Conservation (phyloP, 2,797 vertebrate species). For the Falco rusticolus region DNA sequence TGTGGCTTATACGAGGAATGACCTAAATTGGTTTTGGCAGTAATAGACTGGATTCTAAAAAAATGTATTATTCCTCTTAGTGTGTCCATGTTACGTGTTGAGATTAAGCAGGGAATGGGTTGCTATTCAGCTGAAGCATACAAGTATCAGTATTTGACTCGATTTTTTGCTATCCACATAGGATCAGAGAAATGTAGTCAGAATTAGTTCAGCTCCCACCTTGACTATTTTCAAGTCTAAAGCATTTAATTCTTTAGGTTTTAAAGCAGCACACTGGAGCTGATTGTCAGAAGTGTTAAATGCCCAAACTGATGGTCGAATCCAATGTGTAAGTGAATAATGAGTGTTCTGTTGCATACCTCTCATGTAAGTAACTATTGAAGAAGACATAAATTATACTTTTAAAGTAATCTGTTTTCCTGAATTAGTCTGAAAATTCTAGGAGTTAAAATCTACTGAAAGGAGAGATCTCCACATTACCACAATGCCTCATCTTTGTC, state of each 20-base stretch:
- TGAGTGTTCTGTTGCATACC: background rate
- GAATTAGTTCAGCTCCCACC: background rate
- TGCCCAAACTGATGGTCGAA: background rate
- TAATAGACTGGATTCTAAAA: background rate
- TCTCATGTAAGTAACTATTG: background rate
- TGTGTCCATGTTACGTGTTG: background rate
- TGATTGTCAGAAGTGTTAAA: background rate
- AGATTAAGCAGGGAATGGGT: background rate
- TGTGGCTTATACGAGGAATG: background rate
- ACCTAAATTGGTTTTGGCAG: background rate
- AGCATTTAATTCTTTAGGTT: background rate
- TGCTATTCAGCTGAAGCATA: background rate
- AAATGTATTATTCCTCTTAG: background rate
- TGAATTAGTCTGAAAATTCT: background rate
- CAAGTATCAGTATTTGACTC: background rate
- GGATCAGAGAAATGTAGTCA: background rate
- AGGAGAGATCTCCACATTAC: background rate
- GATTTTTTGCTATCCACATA: background rate
- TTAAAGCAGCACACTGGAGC: background rate
- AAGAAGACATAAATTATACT: background rate
- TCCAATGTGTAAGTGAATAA: background rate
- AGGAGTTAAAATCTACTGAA: background rate
- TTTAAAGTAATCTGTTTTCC: background rate
- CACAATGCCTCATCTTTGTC: background rate
- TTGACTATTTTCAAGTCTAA: background rate